These are phyloP conservation scores for Watsonalla cultraria DNA, from an alignment of 2,888 invertebrate genomes.

Conservation along the genomic window DNA sequence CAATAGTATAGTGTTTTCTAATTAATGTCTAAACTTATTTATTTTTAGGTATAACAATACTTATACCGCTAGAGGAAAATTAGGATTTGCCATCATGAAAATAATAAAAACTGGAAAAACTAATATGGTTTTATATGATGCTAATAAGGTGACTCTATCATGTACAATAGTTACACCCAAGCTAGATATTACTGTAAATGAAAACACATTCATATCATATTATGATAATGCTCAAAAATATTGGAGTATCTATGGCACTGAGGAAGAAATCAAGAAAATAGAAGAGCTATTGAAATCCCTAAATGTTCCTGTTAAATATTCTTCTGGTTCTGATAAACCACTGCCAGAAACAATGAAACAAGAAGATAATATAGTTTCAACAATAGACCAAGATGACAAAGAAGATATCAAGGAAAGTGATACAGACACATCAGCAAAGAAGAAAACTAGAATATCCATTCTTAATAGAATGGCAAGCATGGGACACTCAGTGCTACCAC, in stretches of 20 bases:
- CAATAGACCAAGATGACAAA: conserved; percentile 11
- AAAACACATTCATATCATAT: conserved; percentile 49
- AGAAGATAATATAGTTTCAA: conserved; percentile 1
- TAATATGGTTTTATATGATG: conserved; percentile 59
- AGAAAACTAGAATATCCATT: conserved; percentile 58
- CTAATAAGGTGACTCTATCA: conserved; percentile 57
- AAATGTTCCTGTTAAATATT: conserved; percentile 35
- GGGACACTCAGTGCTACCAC: conserved; percentile 65
- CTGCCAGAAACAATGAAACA: neutral
- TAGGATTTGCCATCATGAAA: conserved; percentile 65
- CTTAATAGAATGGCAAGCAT: conserved; percentile 65
- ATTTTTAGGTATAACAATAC: conserved; percentile 44
- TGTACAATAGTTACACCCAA: conserved; percentile 36
- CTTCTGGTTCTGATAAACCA: conserved; percentile 7
- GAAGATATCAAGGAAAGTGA: conserved; percentile 46
- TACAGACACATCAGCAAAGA: conserved; percentile 54
- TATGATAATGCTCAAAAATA: conserved; percentile 56
- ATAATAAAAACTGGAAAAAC: conserved; percentile 36
- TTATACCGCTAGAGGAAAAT: conserved; percentile 52
- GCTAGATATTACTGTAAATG: conserved; percentile 49
- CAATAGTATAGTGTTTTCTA: neutral
- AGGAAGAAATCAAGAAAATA: conserved; percentile 44
- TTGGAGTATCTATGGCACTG: conserved; percentile 56
- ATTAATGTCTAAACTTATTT: conserved; percentile 1
- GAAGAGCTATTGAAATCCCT: conserved; percentile 36